phyloP scores from a whole-genome alignment of 2,888 invertebrate species.

The Tanypteryx hageni region DNA sequence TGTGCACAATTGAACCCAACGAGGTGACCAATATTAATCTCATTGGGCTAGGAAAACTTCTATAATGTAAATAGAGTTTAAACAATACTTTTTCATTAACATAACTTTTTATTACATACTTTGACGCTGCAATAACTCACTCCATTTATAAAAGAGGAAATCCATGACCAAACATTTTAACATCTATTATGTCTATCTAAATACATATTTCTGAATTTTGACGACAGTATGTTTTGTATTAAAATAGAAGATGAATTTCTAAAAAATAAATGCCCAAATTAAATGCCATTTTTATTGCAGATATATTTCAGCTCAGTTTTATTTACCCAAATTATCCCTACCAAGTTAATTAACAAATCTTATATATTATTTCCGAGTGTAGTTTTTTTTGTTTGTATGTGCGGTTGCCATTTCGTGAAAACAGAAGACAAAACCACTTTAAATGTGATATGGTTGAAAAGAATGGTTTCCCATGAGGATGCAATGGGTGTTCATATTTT shows the following conservation, averaged over 20 bases:
- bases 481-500: no score
- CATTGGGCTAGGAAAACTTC: not conserved
- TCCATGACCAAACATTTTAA: conserved; percentile 41
- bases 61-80: conserved; percentile 34
- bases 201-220: conserved; percentile 13
- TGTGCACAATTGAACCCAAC: conserved; percentile 8
- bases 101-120: not conserved
- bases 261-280: not conserved
- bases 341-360: no score
- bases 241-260: conserved; percentile 27
- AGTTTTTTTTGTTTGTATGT: no score
- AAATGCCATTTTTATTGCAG: not conserved
- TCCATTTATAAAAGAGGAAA: conserved; percentile 18
- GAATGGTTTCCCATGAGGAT: no score
- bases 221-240: not conserved
- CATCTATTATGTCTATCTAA: conserved; percentile 12
- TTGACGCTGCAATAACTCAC: not conserved
- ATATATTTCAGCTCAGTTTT: not conserved
- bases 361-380: no score
- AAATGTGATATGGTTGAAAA: no score
- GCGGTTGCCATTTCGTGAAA: no score
- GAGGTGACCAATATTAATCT: not conserved
- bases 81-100: conserved; percentile 31
- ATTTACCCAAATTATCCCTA: not conserved
- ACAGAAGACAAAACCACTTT: no score